phyloP scores from a whole-genome alignment of 2,797 vertebrate genomes.

The Lateolabrax maculatus region DNA sequence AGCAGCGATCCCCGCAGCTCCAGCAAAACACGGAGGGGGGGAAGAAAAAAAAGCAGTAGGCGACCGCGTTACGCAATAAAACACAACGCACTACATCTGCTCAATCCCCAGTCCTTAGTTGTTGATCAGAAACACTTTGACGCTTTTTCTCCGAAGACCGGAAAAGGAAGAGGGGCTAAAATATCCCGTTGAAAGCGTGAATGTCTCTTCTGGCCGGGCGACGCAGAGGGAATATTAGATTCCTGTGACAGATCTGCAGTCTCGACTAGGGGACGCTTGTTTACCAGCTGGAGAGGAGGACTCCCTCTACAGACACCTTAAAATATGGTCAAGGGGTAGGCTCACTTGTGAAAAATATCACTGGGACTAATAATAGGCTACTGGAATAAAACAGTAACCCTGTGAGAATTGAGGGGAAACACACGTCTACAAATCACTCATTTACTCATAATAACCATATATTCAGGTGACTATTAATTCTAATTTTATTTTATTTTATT shows the following conservation, averaged over 20 bases:
- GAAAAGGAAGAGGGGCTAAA: neutral
- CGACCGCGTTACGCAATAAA: constrained; percentile 74
- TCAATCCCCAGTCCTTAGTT: constrained; percentile 24
- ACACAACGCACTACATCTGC: constrained; percentile 28
- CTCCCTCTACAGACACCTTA: constrained; percentile 33
- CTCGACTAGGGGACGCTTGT: constrained; percentile 54
- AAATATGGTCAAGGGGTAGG: constrained; percentile 3
- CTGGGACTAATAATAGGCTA: neutral
- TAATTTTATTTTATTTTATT: too few species aligned
- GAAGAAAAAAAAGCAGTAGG: constrained; percentile 53
- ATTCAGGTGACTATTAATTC: neutral
- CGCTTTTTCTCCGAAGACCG: constrained; percentile 24
- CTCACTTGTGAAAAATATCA: neutral
- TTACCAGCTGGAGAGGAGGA: constrained; percentile 49
- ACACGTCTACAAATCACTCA: neutral
- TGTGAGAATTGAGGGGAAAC: too few species aligned
- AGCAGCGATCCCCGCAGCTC: constrained; percentile 42
- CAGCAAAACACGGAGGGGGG: constrained; percentile 46
- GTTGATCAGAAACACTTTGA: constrained; percentile 54
- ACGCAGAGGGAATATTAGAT: constrained; percentile 56
- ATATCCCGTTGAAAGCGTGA: neutral
- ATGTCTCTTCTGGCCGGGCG: constrained; percentile 15
- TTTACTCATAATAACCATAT: neutral
- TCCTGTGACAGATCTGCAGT: constrained; percentile 57
- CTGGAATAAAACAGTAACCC: constrained; percentile 1